A percentile compares a stretch with the other conserved stretches of the same genome.
Conservation (phyloP, 2,888 invertebrate species). For the Caenorhabditis sp. region DNA sequence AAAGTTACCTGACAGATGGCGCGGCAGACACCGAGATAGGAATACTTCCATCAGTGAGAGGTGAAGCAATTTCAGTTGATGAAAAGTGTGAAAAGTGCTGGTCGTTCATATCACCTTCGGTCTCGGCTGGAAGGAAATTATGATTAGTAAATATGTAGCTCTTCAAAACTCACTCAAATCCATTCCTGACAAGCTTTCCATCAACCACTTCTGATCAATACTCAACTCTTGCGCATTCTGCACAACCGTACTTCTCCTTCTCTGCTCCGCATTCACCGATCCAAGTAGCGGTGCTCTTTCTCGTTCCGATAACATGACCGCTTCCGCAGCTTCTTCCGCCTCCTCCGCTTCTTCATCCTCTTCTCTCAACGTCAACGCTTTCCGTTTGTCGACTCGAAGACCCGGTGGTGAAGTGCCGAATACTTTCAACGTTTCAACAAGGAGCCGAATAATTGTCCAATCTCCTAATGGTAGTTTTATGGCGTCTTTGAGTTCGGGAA, state of each 20-base stretch:
- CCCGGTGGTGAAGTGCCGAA: slow-evolving; percentile 54
- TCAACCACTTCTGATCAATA: slow-evolving; percentile 57
- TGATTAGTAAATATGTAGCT: too few species aligned
- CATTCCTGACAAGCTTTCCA: slow-evolving; percentile 57
- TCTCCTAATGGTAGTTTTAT: slow-evolving; percentile 66
- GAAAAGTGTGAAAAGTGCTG: slow-evolving; percentile 42
- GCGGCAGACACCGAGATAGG: slow-evolving; percentile 33
- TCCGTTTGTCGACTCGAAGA: slow-evolving; percentile 41
- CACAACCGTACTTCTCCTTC: slow-evolving; percentile 35
- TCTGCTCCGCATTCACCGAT: slow-evolving; percentile 38
- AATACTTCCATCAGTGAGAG: slow-evolving; percentile 28
- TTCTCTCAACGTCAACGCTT: slow-evolving; percentile 42
- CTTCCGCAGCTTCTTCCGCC: slow-evolving; percentile 35
- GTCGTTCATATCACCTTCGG: slow-evolving; percentile 49
- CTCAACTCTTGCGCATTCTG: slow-evolving; percentile 47
- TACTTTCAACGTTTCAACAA: slow-evolving; percentile 66
- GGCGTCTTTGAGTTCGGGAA: slow-evolving; percentile 70
- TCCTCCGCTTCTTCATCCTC: slow-evolving; percentile 49
- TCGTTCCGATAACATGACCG: slow-evolving; percentile 19
- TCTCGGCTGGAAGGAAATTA: slow-evolving; percentile 53
- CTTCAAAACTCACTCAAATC: slow-evolving; percentile 44
- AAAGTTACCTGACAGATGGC: slow-evolving; percentile 33
- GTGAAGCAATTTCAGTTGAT: slow-evolving; percentile 27
- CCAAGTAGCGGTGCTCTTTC: slow-evolving; percentile 35
- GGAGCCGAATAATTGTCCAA: slow-evolving; percentile 68